Evolutionary conservation across 2,113 vertebrate genomes (phyloP).

Genomic region (Trogon surrucura): DNA sequence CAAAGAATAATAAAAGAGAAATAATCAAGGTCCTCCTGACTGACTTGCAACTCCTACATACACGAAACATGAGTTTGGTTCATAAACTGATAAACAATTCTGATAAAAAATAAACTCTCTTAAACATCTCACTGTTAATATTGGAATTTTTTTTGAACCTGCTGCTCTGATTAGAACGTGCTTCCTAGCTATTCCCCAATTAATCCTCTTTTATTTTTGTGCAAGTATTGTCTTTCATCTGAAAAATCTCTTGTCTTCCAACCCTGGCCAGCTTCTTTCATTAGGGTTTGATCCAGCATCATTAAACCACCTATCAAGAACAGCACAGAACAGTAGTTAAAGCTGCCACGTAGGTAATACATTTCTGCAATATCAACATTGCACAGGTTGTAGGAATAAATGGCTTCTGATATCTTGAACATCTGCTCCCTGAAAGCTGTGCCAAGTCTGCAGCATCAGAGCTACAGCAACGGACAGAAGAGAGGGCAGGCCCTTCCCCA

Average conservation of each 20-base stretch:
- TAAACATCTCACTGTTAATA: not conserved
- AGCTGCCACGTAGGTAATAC: not conserved
- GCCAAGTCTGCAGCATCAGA: not conserved
- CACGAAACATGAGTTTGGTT: not conserved
- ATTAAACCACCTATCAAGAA: not conserved
- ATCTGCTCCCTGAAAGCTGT: not conserved
- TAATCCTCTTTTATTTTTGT: not conserved
- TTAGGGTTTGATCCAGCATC: not conserved
- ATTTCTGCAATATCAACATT: not conserved
- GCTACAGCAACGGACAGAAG: accelerated
- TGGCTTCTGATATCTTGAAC: not conserved
- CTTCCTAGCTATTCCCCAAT: not conserved
- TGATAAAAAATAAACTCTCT: not conserved
- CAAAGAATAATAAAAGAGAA: not conserved
- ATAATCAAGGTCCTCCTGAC: not conserved
- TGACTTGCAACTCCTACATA: not conserved
- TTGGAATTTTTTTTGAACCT: not conserved
- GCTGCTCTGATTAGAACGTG: not conserved
- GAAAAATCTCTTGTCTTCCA: not conserved
- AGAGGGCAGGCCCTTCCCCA: not conserved
- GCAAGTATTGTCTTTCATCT: not conserved
- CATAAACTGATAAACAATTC: not conserved
- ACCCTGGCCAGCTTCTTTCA: not conserved
- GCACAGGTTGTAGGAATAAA: not conserved
- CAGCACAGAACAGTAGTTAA: not conserved